phyloP scores from a whole-genome alignment of 92 coral and sea anemone species.

The Phenganax marumi region DNA sequence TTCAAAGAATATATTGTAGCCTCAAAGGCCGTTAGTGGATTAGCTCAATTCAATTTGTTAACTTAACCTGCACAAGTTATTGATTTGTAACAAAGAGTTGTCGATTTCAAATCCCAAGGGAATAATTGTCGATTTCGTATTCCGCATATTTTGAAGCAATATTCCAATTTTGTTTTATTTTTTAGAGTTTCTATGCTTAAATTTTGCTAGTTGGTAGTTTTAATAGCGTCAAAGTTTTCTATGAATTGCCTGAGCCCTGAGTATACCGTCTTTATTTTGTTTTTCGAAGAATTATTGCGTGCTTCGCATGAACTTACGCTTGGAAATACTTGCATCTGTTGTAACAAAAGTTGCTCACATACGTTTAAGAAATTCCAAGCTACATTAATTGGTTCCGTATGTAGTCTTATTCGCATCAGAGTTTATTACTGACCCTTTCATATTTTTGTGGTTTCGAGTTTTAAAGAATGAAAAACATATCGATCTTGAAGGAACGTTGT shows the following conservation, averaged over 20 bases:
- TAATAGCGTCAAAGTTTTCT: background rate
- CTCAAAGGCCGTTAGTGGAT: no score
- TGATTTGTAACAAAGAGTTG: background rate
- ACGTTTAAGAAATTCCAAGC: background rate
- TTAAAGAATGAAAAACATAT: background rate
- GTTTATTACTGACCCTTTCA: background rate
- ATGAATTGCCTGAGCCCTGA: background rate
- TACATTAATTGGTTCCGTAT: background rate
- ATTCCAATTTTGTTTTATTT: background rate
- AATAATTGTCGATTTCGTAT: background rate
- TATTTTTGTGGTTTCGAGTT: background rate
- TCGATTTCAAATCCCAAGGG: background rate
- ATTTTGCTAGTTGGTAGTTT: background rate
- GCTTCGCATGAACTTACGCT: background rate
- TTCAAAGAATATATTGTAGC: conserved; percentile 5
- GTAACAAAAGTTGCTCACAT: background rate
- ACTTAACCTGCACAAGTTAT: background rate
- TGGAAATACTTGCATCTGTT: no score
- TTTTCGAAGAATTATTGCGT: background rate
- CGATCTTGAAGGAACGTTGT: background rate
- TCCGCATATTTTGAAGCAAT: background rate
- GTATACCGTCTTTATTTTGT: background rate
- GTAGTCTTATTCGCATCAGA: background rate
- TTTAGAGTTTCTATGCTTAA: background rate
- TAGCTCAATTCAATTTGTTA: no score